Base-by-base conservation (phyloP, 2,888 invertebrate species). In the Limenitis camilla region DNA sequence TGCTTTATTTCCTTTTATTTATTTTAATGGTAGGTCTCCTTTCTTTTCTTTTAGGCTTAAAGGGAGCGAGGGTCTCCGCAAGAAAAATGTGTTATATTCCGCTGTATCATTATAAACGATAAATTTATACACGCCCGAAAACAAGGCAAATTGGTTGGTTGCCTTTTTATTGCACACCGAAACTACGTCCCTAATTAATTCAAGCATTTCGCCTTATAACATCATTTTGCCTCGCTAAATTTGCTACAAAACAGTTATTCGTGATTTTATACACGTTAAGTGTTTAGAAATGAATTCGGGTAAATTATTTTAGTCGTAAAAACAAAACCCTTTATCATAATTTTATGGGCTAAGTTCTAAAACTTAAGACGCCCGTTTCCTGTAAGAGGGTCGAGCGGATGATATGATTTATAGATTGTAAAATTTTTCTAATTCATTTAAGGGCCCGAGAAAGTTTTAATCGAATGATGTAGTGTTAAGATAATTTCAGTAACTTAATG, bases 1-100 rank as follows among this genome's bases (percentile, higher is more conserved):
- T 78, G 77, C 78, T 82, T 84, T 83, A 84, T 86, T 85, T 85
- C 82, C 81, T 81, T 84, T 83, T 86, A 86, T 86, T 86, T 87
- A 81, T 87, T 86, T 86, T 84, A 86, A 87, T 85, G 84, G 84
- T 75, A 78, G 81, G 83, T 78, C 78, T 74, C 79, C 71, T 78
- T 83, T 76, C 75, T 77, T 55, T 58, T 55, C 75, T 74, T 73
- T 76, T 67, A 69, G 72, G 72, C 72, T 76, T 72, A 73, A 62
- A 69, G 72, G 73, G 74, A 77, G 76, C 74, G 74, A 74, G 71
- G 71, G 68, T 72, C 61, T 71, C 65, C 58, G 64, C 61, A 67
- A 67, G 65, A 71, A 75, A 74, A 77, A 77, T 72, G 73, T 76
- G 77, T 76, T 74, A 69, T 77, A 66, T 62, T 62, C 59, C 56